phyloP scores from a whole-genome alignment of 2,888 invertebrate genomes.

The Acleris sparsana region DNA sequence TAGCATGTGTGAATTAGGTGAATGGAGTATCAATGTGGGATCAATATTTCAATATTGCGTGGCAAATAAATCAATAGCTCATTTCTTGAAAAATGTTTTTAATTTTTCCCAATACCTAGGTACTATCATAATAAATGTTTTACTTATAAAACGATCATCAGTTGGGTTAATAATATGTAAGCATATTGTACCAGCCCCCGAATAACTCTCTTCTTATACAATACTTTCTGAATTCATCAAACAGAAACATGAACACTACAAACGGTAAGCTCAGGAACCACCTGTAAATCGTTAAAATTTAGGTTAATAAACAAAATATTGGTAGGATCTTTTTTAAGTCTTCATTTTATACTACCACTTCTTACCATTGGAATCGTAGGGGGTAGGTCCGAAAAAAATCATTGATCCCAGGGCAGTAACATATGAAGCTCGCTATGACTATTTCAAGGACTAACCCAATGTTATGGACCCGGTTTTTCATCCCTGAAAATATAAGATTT shows the following conservation, averaged over 20 bases:
- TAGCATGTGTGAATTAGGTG: slow-evolving; percentile 36
- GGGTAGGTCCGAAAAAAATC: slow-evolving; percentile 82
- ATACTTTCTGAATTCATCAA: slow-evolving; percentile 89
- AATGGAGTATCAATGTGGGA: slow-evolving; percentile 46
- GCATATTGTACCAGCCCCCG: slow-evolving; percentile 67
- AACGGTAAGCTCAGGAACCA: slow-evolving; percentile 90
- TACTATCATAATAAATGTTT: not conserved
- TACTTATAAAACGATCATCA: not conserved
- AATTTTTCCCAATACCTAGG: slow-evolving; percentile 24
- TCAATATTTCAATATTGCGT: slow-evolving; percentile 44
- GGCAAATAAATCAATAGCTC: slow-evolving; percentile 41
- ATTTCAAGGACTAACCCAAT: slow-evolving; percentile 87
- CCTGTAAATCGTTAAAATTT: slow-evolving; percentile 67
- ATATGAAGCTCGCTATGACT: slow-evolving; percentile 83
- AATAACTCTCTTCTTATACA: slow-evolving; percentile 81
- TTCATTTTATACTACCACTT: not conserved
- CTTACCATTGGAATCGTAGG: slow-evolving; percentile 71
- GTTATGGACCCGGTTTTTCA: slow-evolving; percentile 87
- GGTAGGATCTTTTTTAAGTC: no score
- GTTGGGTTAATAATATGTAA: slow-evolving; percentile 61
- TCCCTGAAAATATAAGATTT: slow-evolving; percentile 81
- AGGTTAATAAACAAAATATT: no score
- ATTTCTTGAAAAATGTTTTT: slow-evolving; percentile 39
- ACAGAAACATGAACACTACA: slow-evolving; percentile 86
- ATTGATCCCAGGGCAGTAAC: slow-evolving; percentile 88